phyloP scores from a whole-genome alignment of 2,113 vertebrate genomes.

The Pachyramphus minor region DNA sequence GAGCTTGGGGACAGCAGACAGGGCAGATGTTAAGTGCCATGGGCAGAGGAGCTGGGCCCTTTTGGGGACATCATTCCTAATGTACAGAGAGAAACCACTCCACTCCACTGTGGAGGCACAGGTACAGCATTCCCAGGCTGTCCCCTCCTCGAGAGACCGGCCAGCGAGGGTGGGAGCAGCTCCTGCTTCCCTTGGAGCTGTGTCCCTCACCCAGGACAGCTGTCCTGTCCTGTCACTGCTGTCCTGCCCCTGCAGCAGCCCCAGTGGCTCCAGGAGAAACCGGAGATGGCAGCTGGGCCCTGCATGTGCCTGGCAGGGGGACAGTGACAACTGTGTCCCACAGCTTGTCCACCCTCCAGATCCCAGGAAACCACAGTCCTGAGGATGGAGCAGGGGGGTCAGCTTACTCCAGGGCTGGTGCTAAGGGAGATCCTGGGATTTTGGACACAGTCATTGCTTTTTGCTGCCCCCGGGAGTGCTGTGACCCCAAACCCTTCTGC shows the following conservation, averaged over 20 bases:
- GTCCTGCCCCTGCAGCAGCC: not conserved
- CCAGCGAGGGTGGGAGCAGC: accelerated
- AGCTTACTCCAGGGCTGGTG: not conserved
- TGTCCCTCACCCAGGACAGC: not conserved
- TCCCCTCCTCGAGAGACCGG: not conserved
- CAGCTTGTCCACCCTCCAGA: not conserved
- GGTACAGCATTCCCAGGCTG: accelerated
- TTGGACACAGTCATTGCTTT: no score
- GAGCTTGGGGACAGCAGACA: not conserved
- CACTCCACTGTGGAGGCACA: accelerated
- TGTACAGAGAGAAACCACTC: accelerated
- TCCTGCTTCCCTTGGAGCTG: not conserved
- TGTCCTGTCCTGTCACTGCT: not conserved
- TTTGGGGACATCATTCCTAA: not conserved
- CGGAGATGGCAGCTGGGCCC: not conserved
- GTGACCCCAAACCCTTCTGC: not conserved
- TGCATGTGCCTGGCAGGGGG: not conserved
- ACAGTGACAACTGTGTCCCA: not conserved
- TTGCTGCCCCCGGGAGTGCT: not conserved
- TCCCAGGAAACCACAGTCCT: not conserved
- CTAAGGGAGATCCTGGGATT: not conserved
- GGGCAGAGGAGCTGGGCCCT: not conserved
- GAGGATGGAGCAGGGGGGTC: not conserved
- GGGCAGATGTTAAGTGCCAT: not conserved
- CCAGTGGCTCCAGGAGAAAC: accelerated